Conservation (phyloP, 1,140 invertebrate genomes). For the Bombyx mandarina region DNA sequence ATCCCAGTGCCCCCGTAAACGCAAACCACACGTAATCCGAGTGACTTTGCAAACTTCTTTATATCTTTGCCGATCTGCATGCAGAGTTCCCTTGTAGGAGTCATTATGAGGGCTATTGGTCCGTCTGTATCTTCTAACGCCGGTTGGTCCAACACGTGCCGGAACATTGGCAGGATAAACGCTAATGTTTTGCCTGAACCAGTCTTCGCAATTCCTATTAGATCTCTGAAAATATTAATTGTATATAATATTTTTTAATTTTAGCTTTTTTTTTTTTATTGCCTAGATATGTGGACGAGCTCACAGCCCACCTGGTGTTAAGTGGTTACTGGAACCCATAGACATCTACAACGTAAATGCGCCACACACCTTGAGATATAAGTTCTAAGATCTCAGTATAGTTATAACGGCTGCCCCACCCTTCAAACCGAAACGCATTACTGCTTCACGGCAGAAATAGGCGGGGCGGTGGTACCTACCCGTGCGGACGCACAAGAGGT, state of each 20-base stretch:
- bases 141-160: conserved; percentile 97
- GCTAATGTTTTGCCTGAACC: conserved; percentile 99
- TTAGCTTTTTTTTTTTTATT: too few species aligned
- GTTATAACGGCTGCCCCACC: too few species aligned
- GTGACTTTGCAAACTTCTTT: conserved; percentile 93
- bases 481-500: too few species aligned
- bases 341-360: too few species aligned
- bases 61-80: conserved; percentile 99
- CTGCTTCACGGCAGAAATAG: too few species aligned
- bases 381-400: too few species aligned
- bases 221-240: conserved; percentile 76
- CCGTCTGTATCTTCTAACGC: conserved; percentile 95
- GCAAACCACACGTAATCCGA: conserved; percentile 91
- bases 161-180: conserved; percentile 98
- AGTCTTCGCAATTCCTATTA: conserved; percentile 99
- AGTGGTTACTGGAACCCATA: too few species aligned
- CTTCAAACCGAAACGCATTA: too few species aligned
- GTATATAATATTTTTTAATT: background rate
- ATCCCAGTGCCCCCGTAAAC: conserved; percentile 99
- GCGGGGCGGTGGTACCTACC: too few species aligned
- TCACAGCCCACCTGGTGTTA: too few species aligned
- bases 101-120: conserved; percentile 97
- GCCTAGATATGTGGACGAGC: too few species aligned
- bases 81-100: conserved; percentile 97
- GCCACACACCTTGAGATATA: too few species aligned